Evolutionary conservation across 2,888 invertebrate genomes (phyloP).

Genomic region (Nymphalis c-album): DNA sequence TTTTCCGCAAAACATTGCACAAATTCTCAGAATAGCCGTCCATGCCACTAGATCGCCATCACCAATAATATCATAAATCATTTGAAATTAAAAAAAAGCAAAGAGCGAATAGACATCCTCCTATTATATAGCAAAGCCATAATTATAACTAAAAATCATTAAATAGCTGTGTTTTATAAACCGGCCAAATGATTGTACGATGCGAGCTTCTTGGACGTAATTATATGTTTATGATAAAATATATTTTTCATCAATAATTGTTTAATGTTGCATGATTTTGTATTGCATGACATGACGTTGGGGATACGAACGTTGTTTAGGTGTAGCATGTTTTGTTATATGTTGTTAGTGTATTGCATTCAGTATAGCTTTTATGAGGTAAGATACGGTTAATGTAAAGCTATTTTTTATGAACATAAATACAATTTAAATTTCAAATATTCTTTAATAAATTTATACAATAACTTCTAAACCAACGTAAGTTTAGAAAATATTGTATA

Average conservation of each 20-base stretch:
- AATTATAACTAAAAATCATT: slow-evolving; percentile 11
- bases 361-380: not conserved
- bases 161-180: slow-evolving; percentile 9
- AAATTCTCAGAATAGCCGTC: slow-evolving; percentile 18
- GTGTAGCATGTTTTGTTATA: slow-evolving; percentile 21
- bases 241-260: not conserved
- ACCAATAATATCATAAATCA: slow-evolving; percentile 12
- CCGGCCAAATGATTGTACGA: slow-evolving; percentile 1
- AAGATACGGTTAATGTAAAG: not conserved
- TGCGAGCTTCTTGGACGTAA: slow-evolving; percentile 12
- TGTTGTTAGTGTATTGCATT: slow-evolving; percentile 16
- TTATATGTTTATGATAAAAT: slow-evolving; percentile 7
- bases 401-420: not conserved
- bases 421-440: not conserved
- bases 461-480: too few species aligned
- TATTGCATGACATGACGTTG: slow-evolving; percentile 13
- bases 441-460: too few species aligned
- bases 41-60: slow-evolving; percentile 15
- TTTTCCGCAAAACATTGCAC: slow-evolving; percentile 14
- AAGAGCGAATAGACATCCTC: slow-evolving; percentile 4
- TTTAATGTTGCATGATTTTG: slow-evolving; percentile 17
- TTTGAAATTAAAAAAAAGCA: not conserved
- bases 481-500: too few species aligned
- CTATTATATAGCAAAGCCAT: slow-evolving; percentile 9
- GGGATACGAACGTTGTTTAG: not conserved